A percentile compares a stretch with the other conserved stretches of the same genome.
phyloP scores from a whole-genome alignment of 2,797 vertebrate species.

The Oreortyx pictus region DNA sequence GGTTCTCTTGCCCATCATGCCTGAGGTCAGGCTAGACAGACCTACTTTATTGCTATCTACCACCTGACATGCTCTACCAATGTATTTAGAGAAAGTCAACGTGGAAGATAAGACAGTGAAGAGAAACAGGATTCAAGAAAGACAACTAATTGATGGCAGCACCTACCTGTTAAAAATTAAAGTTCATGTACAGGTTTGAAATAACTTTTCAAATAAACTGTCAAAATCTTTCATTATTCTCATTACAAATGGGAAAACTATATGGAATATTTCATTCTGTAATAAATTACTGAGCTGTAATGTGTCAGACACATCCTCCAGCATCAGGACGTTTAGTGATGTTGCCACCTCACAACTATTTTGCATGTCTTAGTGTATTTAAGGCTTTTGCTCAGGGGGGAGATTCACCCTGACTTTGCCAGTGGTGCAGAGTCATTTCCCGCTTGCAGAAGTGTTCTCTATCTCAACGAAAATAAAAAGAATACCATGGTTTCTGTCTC shows the following conservation, averaged over 20 bases:
- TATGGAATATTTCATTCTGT: neutral
- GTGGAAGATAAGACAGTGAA: neutral
- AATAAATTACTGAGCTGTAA: neutral
- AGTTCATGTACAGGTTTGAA: neutral
- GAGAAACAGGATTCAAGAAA: neutral
- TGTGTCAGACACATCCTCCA: neutral
- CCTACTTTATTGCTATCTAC: neutral
- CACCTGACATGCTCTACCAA: neutral
- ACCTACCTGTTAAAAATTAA: neutral
- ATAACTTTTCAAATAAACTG: neutral
- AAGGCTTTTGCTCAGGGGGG: neutral
- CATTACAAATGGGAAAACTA: neutral
- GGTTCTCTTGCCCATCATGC: neutral
- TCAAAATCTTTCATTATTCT: neutral
- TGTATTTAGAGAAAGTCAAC: neutral
- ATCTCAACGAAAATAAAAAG: neutral
- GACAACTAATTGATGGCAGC: neutral
- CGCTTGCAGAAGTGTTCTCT: neutral
- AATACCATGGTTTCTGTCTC: neutral
- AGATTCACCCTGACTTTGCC: neutral
- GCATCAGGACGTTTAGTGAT: neutral
- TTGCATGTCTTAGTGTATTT: neutral
- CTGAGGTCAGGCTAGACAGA: neutral
- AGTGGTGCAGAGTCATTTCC: neutral
- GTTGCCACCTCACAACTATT: neutral